Base-by-base conservation (phyloP, 2,113 vertebrate species). In the Podilymbus podiceps region DNA sequence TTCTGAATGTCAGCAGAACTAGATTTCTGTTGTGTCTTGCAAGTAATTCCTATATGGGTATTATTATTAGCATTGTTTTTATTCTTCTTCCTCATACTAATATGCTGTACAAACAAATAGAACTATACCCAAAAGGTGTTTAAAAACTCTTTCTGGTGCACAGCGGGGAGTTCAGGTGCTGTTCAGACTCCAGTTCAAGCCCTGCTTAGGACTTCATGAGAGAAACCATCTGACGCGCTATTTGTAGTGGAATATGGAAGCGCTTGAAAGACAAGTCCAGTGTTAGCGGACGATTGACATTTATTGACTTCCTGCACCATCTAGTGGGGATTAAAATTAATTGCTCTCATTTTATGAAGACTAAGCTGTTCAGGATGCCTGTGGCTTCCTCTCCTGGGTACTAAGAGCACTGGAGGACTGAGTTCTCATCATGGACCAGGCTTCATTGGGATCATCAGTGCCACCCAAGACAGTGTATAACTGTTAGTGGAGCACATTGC, bases 231-330 rank as follows among this genome's bases (percentile, higher is more conserved):
- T 85, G 90, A 92, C 0, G 33, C 72, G 40, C 35, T 38, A 55
- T 60, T 94, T 66, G 40, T 40, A 38, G 64, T 58, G 38, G 73
- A 81, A 85, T 68, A 95, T 93, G 88, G 89, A 93, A 93, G 89
- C 2, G 17, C 94, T 96, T 93, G 86, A 91, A 95, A 95, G 95
- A 81, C 58, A 89, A 88, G 90, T 58, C 84, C 77, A 88, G 89
- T 62, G 83, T 69, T 66, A 44, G 86, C 31, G n/a, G 87, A 92
- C 62, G 15, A 69, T 93, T 97, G 96, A 92, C 94, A 89, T 97
- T 97, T 97, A 97, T 96, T 97, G 96, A 96, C 95, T 97, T 97
- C 95, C 97, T 97, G 95, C 96, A 96, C 95, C 97, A 97, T 96
- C 97, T 97, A 97, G 96, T 92, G 97, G 97, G 94, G 89, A 94